Evolutionary conservation across 2,888 invertebrate genomes (phyloP), one percentile per base, ranked within the genome.

Genomic region (Macroteleia sp.): DNA sequence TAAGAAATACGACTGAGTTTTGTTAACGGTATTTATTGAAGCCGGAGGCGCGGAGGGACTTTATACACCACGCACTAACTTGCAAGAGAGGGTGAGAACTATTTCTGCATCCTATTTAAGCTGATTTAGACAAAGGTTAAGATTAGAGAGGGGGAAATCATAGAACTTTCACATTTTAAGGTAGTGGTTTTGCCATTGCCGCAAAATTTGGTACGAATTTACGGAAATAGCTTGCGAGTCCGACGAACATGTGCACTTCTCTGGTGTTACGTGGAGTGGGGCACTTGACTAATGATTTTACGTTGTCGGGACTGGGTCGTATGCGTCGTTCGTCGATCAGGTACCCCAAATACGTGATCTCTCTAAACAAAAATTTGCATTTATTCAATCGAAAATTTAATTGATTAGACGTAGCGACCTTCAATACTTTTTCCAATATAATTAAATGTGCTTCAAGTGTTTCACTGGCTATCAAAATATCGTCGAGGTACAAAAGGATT

Each of bases 381-480:
- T n/a, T n/a, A n/a, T n/a, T n/a, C n/a, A 12, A 52, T 25, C 25
- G 25, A 5, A 25, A 6, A 5, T 25, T 25, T 25, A 25, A 25
- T 25, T 25, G 25, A 25, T 25, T 25, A 25, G 25, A 25, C 6
- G 25, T 25, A 5, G 25, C 25, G 25, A 25, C 25, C 3, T 25
- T 6, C 6, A 25, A 25, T 25, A 25, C 3, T 25, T 25, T 25
- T 3, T n/a, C 5, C 6, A 52, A 2, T 10, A 32, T 34, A 1
- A 1, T 12, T 8, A 52, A 17, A 20, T 52, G 52, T 17, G 30
- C 32, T 19, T 34, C 14, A 17, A 52, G 5, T 9, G 28, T 52
- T 32, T 52, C 52, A 42, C 12, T 42, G 3, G 42, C 42, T 17
- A 42, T 42, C 6, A 42, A 42, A 42, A 42, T 42, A 16, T 42